These are phyloP conservation scores for Linnaemya tessellans DNA, from an alignment of 2,888 invertebrate species.

Conservation along the genomic window DNA sequence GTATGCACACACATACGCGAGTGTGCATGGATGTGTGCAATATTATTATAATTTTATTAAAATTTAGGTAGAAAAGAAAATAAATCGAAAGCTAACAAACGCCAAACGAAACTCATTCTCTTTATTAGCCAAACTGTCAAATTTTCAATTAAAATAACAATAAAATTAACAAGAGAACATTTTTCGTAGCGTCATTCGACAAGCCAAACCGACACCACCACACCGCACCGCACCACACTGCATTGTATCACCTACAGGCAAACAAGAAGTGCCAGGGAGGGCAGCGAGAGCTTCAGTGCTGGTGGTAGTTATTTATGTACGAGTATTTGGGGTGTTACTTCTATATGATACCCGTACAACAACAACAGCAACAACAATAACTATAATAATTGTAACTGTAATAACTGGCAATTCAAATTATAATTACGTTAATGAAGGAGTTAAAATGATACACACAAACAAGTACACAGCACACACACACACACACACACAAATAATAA, in stretches of 20 bases:
- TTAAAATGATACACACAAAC: slow-evolving; percentile 56
- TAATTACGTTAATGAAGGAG: slow-evolving; percentile 70
- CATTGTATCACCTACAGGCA: no score
- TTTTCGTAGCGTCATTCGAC: slow-evolving; percentile 40
- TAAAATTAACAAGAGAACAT: slow-evolving; percentile 70
- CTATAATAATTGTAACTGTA: slow-evolving; percentile 74
- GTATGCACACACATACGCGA: background rate
- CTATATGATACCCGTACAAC: slow-evolving; percentile 74
- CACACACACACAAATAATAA: slow-evolving; percentile 5
- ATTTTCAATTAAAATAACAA: slow-evolving; percentile 72
- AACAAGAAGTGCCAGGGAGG: background rate
- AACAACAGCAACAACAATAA: background rate
- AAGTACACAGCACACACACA: background rate
- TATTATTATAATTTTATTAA: slow-evolving; percentile 71
- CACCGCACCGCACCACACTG: no score
- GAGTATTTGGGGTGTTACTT: slow-evolving; percentile 43
- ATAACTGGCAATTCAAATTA: slow-evolving; percentile 73
- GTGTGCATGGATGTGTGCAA: background rate
- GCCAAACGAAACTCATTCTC: slow-evolving; percentile 66
- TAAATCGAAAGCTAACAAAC: slow-evolving; percentile 63
- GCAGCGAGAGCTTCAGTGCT: background rate
- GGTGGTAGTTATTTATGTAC: slow-evolving; percentile 28
- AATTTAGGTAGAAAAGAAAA: slow-evolving; percentile 30
- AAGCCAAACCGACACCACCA: background rate
- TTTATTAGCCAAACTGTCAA: slow-evolving; percentile 72